These are phyloP conservation scores for Scelioninae gen. 1 DNA, from an alignment of 2,888 invertebrate genomes.

Conservation along the genomic window DNA sequence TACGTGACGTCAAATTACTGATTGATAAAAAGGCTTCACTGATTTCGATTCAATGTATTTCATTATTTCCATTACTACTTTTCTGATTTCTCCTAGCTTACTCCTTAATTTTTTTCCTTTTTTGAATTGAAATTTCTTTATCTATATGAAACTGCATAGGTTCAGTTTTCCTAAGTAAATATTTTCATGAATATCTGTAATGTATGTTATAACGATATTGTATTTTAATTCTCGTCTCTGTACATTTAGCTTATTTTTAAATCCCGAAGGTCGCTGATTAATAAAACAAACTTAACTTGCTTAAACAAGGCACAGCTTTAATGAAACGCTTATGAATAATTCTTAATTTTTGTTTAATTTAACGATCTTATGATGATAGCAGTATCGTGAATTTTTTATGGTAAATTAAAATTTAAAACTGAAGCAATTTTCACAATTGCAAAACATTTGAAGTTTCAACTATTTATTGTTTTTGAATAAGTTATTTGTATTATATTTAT, in stretches of 20 bases:
- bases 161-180: background rate
- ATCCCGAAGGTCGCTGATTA: conserved; percentile 16
- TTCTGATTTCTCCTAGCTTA: background rate
- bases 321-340: conserved; percentile 11
- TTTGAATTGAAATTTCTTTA: background rate
- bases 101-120: background rate
- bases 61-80: conserved; percentile 4
- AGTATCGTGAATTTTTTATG: conserved; percentile 7
- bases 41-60: conserved; percentile 4
- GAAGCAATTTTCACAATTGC: too few relatives aligned
- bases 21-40: conserved; percentile 8
- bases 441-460: too few relatives aligned
- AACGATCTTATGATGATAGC: background rate
- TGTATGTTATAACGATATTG: background rate
- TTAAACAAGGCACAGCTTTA: background rate
- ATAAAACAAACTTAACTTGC: conserved; percentile 18
- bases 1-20: conserved; percentile 13
- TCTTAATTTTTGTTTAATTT: background rate
- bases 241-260: conserved; percentile 9
- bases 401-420: background rate
- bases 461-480: too few relatives aligned
- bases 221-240: background rate
- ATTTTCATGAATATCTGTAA: background rate
- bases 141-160: background rate
- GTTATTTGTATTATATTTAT: too few relatives aligned